These are phyloP conservation scores for Acanthosepion pharaonis DNA, from an alignment of 2,888 invertebrate species.

Conservation along the genomic window DNA sequence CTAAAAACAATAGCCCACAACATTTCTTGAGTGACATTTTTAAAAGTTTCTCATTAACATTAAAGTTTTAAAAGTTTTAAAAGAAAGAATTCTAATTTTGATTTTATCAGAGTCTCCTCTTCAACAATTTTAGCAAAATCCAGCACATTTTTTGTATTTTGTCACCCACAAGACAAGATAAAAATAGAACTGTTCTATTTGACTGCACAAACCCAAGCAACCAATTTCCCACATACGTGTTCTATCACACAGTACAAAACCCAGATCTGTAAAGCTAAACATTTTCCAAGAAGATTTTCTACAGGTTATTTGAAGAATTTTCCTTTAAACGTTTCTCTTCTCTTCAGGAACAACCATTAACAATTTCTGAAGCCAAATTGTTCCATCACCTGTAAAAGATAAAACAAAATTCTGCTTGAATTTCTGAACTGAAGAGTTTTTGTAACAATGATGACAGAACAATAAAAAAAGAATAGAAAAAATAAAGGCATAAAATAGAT, in stretches of 20 bases:
- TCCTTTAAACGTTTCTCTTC: not conserved
- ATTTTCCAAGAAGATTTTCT: not conserved
- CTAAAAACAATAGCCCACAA: not conserved
- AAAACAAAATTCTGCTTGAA: not conserved
- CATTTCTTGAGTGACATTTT: not conserved
- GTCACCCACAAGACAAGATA: not conserved
- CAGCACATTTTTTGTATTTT: not conserved
- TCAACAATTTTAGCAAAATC: not conserved
- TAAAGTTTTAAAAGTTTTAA: not conserved
- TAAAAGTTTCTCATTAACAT: not conserved
- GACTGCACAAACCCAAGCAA: not conserved
- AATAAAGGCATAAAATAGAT: too few species aligned
- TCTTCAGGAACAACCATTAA: constrained; percentile 38
- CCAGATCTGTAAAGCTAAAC: not conserved
- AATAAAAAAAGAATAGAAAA: too few species aligned
- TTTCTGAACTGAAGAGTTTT: not conserved
- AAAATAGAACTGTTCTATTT: not conserved
- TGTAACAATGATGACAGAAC: too few species aligned
- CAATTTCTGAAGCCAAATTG: not conserved
- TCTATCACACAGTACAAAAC: not conserved
- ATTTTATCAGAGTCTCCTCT: not conserved
- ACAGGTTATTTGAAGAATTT: not conserved
- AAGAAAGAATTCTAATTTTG: not conserved
- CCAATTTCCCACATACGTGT: not conserved
- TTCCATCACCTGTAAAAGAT: not conserved